Conservation (phyloP, 2,888 invertebrate genomes). For the Nebria salina region DNA sequence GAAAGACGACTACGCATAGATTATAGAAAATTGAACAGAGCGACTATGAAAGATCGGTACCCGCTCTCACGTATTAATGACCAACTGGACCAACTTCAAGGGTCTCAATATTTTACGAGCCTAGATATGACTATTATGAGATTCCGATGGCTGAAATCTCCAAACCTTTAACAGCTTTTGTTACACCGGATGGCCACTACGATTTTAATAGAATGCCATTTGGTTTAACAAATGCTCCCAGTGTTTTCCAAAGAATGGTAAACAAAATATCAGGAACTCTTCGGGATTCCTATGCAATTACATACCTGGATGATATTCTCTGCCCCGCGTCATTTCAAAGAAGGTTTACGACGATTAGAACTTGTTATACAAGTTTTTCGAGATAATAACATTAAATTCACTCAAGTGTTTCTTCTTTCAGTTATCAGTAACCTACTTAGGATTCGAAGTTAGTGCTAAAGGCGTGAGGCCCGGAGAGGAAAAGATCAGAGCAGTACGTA, state of each 20-base stretch:
- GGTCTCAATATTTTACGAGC: conserved; percentile 50
- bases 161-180: conserved; percentile 52
- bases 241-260: conserved; percentile 52
- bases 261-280: conserved; percentile 47
- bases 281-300: conserved; percentile 3
- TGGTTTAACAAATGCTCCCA: conserved; percentile 53
- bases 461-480: conserved; percentile 48
- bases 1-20: conserved; percentile 49
- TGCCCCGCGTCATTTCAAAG: conserved; percentile 36
- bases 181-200: conserved; percentile 53
- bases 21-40: conserved; percentile 52
- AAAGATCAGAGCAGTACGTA: conserved; percentile 48
- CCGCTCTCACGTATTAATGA: conserved; percentile 54
- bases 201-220: conserved; percentile 54
- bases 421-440: conserved; percentile 47
- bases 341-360: conserved; percentile 20
- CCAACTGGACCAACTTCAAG: conserved; percentile 49
- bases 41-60: conserved; percentile 52
- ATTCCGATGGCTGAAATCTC: conserved; percentile 50
- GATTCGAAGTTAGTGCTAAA: conserved; percentile 47
- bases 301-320: conserved; percentile 49
- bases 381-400: neutral
- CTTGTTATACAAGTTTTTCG: conserved; percentile 9
- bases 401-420: conserved; percentile 48
- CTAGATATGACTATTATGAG: conserved; percentile 54